These are phyloP conservation scores for Pandion haliaetus DNA, from an alignment of 2,113 vertebrate species.

Conservation along the genomic window DNA sequence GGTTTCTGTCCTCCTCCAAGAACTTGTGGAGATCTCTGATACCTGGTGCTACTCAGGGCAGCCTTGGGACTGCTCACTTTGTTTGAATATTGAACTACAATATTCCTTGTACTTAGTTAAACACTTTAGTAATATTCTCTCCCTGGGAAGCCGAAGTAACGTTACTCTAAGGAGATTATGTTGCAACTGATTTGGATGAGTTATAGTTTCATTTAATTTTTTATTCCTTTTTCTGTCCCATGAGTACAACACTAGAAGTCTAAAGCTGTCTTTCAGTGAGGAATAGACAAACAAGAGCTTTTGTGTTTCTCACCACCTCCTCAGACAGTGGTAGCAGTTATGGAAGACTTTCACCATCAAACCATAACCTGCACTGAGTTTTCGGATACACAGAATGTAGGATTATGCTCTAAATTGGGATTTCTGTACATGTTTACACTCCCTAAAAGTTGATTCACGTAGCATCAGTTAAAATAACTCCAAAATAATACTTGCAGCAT, in stretches of 20 bases:
- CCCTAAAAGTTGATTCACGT: background rate
- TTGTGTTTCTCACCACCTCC: background rate
- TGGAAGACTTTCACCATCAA: no score
- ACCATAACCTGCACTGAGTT: background rate
- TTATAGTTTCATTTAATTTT: background rate
- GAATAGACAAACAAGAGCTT: background rate
- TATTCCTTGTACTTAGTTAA: background rate
- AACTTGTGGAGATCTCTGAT: background rate
- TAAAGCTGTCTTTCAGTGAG: background rate
- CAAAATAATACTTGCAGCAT: background rate
- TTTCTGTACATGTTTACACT: background rate
- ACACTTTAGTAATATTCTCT: background rate
- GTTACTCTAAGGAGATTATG: background rate
- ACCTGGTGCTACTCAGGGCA: background rate
- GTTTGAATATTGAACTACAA: background rate
- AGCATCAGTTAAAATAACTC: background rate
- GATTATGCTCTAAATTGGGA: background rate
- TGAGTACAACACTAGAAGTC: background rate
- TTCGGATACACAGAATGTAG: background rate
- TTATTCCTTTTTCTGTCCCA: background rate
- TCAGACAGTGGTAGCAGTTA: background rate
- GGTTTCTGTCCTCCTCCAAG: background rate
- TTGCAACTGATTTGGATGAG: background rate
- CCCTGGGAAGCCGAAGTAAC: background rate
- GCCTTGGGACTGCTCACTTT: background rate